A percentile compares a stretch with the other conserved stretches of the same genome.
These are phyloP conservation scores for Phengaris arion DNA, from an alignment of 2,888 invertebrate genomes.

Conservation along the genomic window DNA sequence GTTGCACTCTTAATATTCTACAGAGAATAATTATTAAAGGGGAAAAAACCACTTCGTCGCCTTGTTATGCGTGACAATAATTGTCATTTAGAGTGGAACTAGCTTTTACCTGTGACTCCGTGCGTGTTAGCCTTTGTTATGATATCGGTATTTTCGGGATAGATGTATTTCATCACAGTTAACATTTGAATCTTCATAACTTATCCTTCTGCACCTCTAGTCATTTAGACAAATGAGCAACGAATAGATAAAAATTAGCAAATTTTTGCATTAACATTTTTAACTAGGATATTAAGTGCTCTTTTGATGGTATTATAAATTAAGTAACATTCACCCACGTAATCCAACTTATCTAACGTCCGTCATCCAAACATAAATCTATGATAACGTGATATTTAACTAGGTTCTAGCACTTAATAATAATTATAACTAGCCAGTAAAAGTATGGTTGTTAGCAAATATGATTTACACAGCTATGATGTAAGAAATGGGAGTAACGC, in stretches of 20 bases:
- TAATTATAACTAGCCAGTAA: neutral
- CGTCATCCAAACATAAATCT: slow-evolving; percentile 23
- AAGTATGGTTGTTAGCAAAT: neutral
- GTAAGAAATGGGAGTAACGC: neutral
- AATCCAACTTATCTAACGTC: slow-evolving; percentile 4
- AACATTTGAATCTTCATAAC: no score
- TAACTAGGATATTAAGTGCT: neutral
- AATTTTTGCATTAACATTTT: neutral
- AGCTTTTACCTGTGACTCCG: neutral
- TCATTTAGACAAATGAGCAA: no score
- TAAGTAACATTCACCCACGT: slow-evolving; percentile 5
- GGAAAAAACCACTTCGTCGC: slow-evolving; percentile 2
- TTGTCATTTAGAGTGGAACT: neutral
- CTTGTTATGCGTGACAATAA: neutral
- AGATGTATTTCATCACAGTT: neutral
- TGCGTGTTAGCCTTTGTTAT: neutral
- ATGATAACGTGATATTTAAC: slow-evolving; percentile 19
- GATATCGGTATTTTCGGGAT: neutral
- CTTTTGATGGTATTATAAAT: neutral
- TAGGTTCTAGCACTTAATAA: slow-evolving; percentile 13
- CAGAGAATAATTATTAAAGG: slow-evolving; percentile 14
- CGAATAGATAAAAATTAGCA: neutral
- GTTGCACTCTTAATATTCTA: slow-evolving; percentile 15
- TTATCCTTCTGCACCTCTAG: no score
- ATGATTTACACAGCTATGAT: neutral